Percentiles rank a stretch among this genome's conserved stretches.
Evolutionary conservation across 2,113 vertebrate genomes (phyloP).

Genomic region (Melanerpes aurifrons): DNA sequence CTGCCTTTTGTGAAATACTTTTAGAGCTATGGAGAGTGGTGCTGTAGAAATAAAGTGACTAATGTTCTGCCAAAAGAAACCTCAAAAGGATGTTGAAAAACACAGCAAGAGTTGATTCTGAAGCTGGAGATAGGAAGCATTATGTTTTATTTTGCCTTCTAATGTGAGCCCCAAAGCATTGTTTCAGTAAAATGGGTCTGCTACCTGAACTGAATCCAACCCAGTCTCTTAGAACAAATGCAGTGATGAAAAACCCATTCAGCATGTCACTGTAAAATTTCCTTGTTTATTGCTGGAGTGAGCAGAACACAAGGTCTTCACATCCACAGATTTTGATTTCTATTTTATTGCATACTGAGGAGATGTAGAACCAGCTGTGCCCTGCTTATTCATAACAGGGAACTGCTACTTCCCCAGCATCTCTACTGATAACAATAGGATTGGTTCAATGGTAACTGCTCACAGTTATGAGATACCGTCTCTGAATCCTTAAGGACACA

Average conservation of each 20-base stretch:
- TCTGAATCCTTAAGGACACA: not conserved
- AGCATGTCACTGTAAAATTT: constrained; percentile 20
- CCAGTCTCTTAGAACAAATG: constrained; percentile 58
- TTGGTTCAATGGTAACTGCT: not conserved
- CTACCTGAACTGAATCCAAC: constrained; percentile 66
- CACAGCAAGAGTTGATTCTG: constrained; percentile 53
- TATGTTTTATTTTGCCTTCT: constrained; percentile 71
- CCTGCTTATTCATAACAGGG: not conserved
- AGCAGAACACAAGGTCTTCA: not conserved
- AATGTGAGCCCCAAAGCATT: constrained; percentile 62
- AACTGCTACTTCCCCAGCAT: not conserved
- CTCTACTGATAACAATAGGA: not conserved
- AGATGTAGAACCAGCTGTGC: not conserved
- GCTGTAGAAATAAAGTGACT: constrained; percentile 67
- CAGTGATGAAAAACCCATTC: constrained; percentile 29
- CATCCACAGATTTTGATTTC: not conserved
- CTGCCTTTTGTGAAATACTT: constrained; percentile 41
- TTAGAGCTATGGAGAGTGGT: constrained; percentile 49
- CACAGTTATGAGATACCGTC: not conserved
- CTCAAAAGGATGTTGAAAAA: constrained; percentile 70
- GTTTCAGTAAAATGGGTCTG: constrained; percentile 39
- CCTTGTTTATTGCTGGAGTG: constrained; percentile 20
- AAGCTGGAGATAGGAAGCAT: constrained; percentile 54
- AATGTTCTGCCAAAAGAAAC: constrained; percentile 69
- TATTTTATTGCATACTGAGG: not conserved